Percentiles rank a stretch among this genome's conserved stretches.
These are phyloP conservation scores for Pangasius djambal DNA, from an alignment of 2,797 vertebrate species.

Conservation along the genomic window DNA sequence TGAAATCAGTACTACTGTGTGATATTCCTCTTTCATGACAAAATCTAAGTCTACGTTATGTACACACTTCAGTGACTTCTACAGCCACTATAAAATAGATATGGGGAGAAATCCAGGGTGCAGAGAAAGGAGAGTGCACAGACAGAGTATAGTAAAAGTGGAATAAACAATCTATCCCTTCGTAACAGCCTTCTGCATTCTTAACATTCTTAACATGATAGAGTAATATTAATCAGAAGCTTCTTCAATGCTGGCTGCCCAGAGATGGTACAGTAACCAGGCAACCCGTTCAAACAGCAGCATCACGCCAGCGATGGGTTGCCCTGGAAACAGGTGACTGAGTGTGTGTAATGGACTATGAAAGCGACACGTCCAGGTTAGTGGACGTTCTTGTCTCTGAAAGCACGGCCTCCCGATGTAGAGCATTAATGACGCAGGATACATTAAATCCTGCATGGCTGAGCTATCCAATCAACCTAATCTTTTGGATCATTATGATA, in stretches of 20 bases:
- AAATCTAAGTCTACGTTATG: not conserved
- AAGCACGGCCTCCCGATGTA: not conserved
- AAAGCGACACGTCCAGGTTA: conserved; percentile 37
- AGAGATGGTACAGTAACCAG: conserved; percentile 54
- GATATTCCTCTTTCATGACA: not conserved
- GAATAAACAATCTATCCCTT: not conserved
- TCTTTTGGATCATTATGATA: conserved; percentile 5
- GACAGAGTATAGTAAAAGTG: not conserved
- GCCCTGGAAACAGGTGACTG: conserved; percentile 60
- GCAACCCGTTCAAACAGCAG: conserved; percentile 52
- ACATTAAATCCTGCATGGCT: not conserved
- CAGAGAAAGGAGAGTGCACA: not conserved
- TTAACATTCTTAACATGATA: conserved; percentile 27
- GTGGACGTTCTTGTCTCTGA: not conserved
- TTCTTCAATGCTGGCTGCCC: conserved; percentile 27
- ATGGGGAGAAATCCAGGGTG: not conserved
- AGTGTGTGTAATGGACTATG: conserved; percentile 43
- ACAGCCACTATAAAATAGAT: conserved; percentile 1
- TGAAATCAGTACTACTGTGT: not conserved
- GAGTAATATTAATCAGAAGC: conserved; percentile 35
- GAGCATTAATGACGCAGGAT: not conserved
- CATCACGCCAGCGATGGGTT: conserved; percentile 52
- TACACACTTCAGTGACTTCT: not conserved
- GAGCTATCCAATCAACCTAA: conserved; percentile 5
- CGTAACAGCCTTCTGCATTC: not conserved